A percentile compares a stretch with the other conserved stretches of the same genome.
Conservation (phyloP, 2,888 invertebrate species). For the Papilio demoleus region DNA sequence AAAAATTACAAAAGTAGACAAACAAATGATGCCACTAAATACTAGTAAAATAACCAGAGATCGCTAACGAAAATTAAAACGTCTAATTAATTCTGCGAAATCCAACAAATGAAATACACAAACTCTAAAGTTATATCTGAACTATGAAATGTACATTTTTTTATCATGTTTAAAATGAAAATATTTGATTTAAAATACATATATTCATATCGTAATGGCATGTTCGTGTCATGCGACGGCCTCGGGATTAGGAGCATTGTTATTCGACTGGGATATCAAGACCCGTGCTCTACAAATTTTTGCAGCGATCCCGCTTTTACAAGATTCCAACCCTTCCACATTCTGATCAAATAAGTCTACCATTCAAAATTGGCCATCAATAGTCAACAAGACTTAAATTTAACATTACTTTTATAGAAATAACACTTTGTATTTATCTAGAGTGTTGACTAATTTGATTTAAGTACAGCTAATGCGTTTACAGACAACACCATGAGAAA, state of each 20-base stretch:
- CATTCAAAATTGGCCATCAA: background rate
- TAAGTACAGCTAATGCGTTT: background rate
- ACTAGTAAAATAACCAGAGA: background rate
- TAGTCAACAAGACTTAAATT: background rate
- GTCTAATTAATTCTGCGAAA: background rate
- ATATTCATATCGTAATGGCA: slow-evolving; percentile 78
- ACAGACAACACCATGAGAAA: background rate
- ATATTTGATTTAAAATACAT: slow-evolving; percentile 56
- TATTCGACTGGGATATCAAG: slow-evolving; percentile 64
- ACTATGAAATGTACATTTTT: too few relatives aligned
- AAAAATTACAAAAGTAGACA: too few relatives aligned
- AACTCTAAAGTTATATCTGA: too few relatives aligned
- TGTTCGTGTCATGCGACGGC: slow-evolving; percentile 63
- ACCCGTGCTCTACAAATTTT: slow-evolving; percentile 59
- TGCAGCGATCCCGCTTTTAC: slow-evolving; percentile 42
- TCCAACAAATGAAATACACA: background rate
- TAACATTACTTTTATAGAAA: too few relatives aligned
- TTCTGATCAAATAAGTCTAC: slow-evolving; percentile 11
- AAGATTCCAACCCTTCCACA: slow-evolving; percentile 39
- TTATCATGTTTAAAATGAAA: background rate
- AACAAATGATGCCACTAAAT: too few relatives aligned
- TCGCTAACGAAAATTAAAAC: background rate
- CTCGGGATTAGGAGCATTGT: slow-evolving; percentile 66
- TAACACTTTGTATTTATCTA: background rate
- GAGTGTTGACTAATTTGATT: background rate